A percentile compares a stretch with the other conserved stretches of the same genome.
Evolutionary conservation across 1,140 invertebrate species (phyloP).

Genomic region (Zaprionus vittiger): DNA sequence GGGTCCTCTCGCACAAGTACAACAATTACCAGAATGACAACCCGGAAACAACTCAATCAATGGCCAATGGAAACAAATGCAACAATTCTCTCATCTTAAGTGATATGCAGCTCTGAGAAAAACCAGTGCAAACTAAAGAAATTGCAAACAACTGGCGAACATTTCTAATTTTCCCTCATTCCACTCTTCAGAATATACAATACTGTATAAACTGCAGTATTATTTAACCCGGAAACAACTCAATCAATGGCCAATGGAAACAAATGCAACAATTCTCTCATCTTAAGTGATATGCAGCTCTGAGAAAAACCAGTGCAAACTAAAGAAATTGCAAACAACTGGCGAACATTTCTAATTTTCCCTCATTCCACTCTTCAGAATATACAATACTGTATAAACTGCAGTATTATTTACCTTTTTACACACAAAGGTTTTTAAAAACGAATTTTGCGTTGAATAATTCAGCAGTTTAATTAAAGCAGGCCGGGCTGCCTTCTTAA

Average conservation of each 20-base stretch:
- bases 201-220: neutral
- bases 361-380: neutral
- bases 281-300: constrained; percentile 4
- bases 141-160: neutral
- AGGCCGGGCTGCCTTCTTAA: neutral
- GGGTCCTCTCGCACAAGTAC: constrained; percentile 5
- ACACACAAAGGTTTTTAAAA: neutral
- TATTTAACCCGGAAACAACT: constrained; percentile 20
- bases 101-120: constrained; percentile 9
- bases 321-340: neutral
- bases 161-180: neutral
- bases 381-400: neutral
- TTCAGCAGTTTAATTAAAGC: neutral
- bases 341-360: neutral
- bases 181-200: neutral
- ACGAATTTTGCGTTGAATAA: neutral
- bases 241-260: constrained; percentile 33
- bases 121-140: neutral
- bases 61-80: constrained; percentile 8
- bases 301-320: neutral
- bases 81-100: neutral
- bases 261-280: neutral
- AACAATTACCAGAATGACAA: constrained; percentile 31
- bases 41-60: constrained; percentile 48
- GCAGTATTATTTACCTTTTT: neutral